Conservation (phyloP, 2,113 vertebrate genomes). For the Dicaeum eximium region DNA sequence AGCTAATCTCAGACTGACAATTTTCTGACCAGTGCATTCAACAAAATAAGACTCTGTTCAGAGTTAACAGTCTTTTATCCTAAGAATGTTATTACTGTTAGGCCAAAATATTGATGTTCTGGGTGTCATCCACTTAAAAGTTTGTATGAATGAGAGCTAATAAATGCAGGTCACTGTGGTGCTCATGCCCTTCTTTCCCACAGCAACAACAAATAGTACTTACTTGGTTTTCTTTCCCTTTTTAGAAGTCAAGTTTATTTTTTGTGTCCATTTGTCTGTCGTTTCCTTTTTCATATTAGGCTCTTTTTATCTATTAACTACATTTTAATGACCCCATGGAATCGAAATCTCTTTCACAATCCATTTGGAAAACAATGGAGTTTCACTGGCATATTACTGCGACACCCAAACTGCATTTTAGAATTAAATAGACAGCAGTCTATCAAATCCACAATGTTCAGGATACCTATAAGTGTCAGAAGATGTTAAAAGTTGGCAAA, state of each 20-base stretch:
- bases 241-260: not conserved
- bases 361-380: not conserved
- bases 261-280: not conserved
- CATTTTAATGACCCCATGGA: not conserved
- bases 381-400: not conserved
- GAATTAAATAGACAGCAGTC: not conserved
- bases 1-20: not conserved
- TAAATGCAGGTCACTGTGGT: not conserved
- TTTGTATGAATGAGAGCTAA: conserved; percentile 20
- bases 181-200: not conserved
- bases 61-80: not conserved
- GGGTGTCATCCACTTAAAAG: not conserved
- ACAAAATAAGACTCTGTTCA: not conserved
- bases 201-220: not conserved
- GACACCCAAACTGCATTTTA: not conserved
- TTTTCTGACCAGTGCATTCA: not conserved
- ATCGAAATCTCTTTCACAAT: not conserved
- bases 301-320: not conserved
- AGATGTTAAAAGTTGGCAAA: not conserved
- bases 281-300: not conserved
- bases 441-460: not conserved
- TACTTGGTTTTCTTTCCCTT: not conserved
- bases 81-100: not conserved
- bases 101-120: conserved; percentile 33
- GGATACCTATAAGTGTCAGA: not conserved